Evolutionary conservation across 2,888 invertebrate genomes (phyloP).

Genomic region (Chaitophorus viminalis): DNA sequence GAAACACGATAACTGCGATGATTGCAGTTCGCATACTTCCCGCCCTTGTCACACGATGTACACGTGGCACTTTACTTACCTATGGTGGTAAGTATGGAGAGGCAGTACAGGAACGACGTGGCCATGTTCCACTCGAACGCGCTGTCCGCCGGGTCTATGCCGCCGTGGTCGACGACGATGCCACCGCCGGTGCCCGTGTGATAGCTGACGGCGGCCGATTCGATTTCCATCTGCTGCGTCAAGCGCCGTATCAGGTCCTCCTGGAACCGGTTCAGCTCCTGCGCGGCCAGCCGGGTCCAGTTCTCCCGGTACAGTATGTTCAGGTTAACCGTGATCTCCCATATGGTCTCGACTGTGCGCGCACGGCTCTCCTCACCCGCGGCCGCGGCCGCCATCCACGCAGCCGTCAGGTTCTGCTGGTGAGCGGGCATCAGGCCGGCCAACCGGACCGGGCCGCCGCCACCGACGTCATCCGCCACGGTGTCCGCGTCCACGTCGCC

Average conservation of each 20-base stretch:
- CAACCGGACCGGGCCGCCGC: constrained; percentile 65
- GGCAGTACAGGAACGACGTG: constrained; percentile 91
- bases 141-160: constrained; percentile 69
- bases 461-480: constrained; percentile 66
- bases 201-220: constrained; percentile 69
- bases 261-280: constrained; percentile 84
- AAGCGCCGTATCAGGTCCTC: constrained; percentile 83
- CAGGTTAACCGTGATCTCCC: constrained; percentile 88
- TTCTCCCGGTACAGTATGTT: constrained; percentile 90
- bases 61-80: constrained; percentile 72
- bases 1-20: too few relatives aligned
- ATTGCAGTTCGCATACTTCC: too few relatives aligned
- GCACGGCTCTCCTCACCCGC: constrained; percentile 72
- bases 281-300: constrained; percentile 85
- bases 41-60: too few relatives aligned
- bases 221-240: constrained; percentile 76
- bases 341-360: constrained; percentile 85
- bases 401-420: constrained; percentile 62
- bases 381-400: constrained; percentile 62
- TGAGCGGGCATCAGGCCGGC: constrained; percentile 52
- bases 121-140: constrained; percentile 85
- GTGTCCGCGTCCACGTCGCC: constrained; percentile 66
- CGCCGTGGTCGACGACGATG: constrained; percentile 67
- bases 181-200: constrained; percentile 64
- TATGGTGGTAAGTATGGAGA: constrained; percentile 92